Conservation (phyloP, 1,140 invertebrate species). For the Rhynchophorus ferrugineus region DNA sequence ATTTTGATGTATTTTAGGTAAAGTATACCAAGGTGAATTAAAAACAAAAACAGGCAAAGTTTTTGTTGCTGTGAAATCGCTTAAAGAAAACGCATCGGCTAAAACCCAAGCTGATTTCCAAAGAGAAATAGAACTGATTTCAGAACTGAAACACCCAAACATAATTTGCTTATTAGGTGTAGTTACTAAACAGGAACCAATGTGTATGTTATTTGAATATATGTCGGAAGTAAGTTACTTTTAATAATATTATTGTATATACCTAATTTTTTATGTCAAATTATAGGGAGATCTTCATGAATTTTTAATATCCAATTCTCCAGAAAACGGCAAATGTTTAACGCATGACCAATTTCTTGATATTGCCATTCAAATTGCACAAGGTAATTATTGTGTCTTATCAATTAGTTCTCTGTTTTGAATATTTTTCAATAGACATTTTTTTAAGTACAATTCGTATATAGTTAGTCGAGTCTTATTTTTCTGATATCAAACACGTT, state of each 20-base stretch:
- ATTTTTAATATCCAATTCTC: constrained; percentile 84
- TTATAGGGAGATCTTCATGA: constrained; percentile 86
- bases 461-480: too few species aligned
- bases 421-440: too few species aligned
- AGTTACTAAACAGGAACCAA: constrained; percentile 73
- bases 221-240: constrained; percentile 66
- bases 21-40: constrained; percentile 92
- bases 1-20: constrained; percentile 24
- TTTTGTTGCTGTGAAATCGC: constrained; percentile 87
- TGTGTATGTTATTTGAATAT: constrained; percentile 95
- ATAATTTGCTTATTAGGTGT: constrained; percentile 93
- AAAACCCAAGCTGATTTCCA: constrained; percentile 90
- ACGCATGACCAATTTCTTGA: constrained; percentile 74
- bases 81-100: constrained; percentile 85
- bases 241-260: neutral
- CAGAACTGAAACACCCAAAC: constrained; percentile 89
- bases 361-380: constrained; percentile 85
- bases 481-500: too few species aligned
- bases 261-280: constrained; percentile 7
- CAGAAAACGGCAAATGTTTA: constrained; percentile 65
- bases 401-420: too few species aligned
- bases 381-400: constrained; percentile 46
- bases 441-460: too few species aligned
- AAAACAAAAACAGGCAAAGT: constrained; percentile 55
- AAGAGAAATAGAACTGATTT: constrained; percentile 85